Percentiles rank a stretch among this genome's conserved stretches.
phyloP scores from a whole-genome alignment of 2,797 vertebrate species.

The Hydrophis major region DNA sequence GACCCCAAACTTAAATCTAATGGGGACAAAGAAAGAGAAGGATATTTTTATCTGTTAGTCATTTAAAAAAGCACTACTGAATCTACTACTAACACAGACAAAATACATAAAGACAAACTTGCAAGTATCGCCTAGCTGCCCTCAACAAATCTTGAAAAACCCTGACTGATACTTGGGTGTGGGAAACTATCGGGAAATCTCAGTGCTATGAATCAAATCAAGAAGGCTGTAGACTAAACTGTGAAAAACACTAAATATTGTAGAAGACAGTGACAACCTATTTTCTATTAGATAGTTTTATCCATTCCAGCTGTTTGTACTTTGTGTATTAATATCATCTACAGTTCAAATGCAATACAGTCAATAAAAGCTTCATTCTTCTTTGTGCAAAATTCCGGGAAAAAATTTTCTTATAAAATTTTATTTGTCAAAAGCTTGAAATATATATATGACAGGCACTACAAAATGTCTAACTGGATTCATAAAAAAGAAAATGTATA shows the following conservation, averaged over 20 bases:
- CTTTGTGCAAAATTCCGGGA: not conserved
- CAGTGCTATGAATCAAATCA: not conserved
- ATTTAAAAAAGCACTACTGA: not conserved
- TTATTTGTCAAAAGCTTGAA: not conserved
- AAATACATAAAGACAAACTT: not conserved
- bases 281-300: not conserved
- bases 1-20: not conserved
- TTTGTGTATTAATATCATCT: not conserved
- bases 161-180: not conserved
- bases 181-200: not conserved
- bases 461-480: not conserved
- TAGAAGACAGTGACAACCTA: not conserved
- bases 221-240: not conserved
- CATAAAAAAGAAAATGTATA: not conserved
- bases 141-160: not conserved
- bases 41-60: not conserved
- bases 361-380: not conserved
- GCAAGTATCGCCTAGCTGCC: not conserved
- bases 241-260: not conserved
- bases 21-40: not conserved
- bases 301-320: not conserved
- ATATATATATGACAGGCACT: not conserved
- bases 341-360: not conserved
- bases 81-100: not conserved
- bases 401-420: not conserved